Base-by-base conservation (phyloP, 2,113 vertebrate genomes). In the Notothenia rossii region DNA sequence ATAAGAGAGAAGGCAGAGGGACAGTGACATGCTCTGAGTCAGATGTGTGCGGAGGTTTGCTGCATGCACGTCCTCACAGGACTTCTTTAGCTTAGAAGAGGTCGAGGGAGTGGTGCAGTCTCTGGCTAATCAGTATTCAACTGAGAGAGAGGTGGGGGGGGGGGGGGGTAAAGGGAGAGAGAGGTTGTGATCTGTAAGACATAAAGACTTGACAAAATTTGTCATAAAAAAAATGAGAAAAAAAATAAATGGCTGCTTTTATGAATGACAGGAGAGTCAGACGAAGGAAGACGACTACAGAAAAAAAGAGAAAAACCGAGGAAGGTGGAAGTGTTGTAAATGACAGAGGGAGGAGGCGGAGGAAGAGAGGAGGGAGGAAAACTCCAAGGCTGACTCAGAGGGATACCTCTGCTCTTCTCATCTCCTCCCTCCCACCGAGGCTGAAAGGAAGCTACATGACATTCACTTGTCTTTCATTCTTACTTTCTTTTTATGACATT, bases 371-470 rank as follows among this genome's bases (percentile, higher is more conserved):
- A 69, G 76, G 75, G 78, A 75, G 86, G 88, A 87, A 88, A 86
- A 85, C 81, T 88, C 78, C 75, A 59, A 88, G 84, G 88, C 84
- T 92, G 89, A 93, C 86, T 91, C 82, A 87, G 83, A 92, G 87
- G 88, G 82, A 94, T 92, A 84, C 90, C 91, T 88, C 81, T 71
- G 79, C 81, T 78, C 74, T 18, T 79, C 62, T 89, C 83, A n/a
- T 87, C 54, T 87, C 58, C 66, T 68, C 15, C 62, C 78, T 83
- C 56, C 67, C 33, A 70, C 46, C 15, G 48, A 60, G 75, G 63
- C 80, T 79, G 75, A 29, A 84, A 70, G 50, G 63, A 46, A 79
- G 63, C 73, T 83, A 76, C 78, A 86, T 64, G 61, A 81, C 81
- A 75, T 72, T 55, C 13, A 40, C 50, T 83, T 36, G 71, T 85